Conservation (phyloP, 2,113 vertebrate species). For the Semnornis frantzii region DNA sequence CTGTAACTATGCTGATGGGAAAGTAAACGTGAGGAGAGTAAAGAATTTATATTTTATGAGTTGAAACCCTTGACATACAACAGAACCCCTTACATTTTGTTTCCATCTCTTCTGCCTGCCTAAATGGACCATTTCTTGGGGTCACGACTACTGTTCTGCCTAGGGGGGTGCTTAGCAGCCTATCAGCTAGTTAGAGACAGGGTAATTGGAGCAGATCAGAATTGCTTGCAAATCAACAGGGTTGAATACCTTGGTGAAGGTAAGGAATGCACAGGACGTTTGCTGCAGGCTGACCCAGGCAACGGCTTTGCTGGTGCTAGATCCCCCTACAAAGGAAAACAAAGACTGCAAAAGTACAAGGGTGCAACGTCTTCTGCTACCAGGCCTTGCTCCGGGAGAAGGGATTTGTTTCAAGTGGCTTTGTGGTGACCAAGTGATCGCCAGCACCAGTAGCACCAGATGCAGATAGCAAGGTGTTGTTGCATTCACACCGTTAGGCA, state of each 20-base stretch:
- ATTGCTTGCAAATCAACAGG: not conserved
- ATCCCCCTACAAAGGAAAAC: not conserved
- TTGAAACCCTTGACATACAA: not conserved
- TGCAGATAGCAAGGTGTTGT: not conserved
- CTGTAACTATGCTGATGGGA: not conserved
- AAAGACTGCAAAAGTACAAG: not conserved
- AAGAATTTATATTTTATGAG: not conserved
- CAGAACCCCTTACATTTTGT: not conserved
- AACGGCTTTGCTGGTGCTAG: not conserved
- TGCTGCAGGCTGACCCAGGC: not conserved
- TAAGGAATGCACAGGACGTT: not conserved
- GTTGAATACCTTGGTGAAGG: not conserved
- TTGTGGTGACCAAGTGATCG: accelerated
- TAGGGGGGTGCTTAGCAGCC: not conserved
- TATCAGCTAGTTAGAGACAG: not conserved
- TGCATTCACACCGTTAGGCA: not conserved
- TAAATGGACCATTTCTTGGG: not conserved
- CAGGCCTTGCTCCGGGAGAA: not conserved
- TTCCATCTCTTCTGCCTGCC: not conserved
- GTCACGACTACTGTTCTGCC: not conserved
- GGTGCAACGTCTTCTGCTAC: not conserved
- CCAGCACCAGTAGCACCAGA: not conserved
- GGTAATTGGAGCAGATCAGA: not conserved
- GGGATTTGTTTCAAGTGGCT: not conserved
- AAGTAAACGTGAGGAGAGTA: not conserved